Conservation (phyloP, 2,113 vertebrate genomes). For the Agapornis roseicollis region DNA sequence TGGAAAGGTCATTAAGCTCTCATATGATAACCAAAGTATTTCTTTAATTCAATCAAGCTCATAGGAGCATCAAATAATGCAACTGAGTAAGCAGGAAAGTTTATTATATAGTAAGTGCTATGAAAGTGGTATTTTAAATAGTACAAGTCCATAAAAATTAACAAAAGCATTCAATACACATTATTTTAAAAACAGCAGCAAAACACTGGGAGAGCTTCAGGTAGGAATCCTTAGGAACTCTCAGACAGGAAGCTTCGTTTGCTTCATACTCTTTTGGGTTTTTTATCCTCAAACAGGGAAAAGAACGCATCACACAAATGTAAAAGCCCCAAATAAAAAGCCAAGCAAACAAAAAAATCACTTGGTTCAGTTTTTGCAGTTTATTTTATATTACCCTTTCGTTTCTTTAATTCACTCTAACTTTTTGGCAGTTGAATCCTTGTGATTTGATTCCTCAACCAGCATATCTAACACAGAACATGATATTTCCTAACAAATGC, state of each 20-base stretch:
- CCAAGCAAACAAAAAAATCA: background rate
- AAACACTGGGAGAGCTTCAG: background rate
- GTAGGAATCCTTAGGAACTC: background rate
- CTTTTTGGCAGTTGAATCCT: background rate
- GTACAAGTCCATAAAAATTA: background rate
- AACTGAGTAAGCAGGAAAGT: background rate
- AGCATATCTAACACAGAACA: background rate
- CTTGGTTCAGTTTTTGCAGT: background rate
- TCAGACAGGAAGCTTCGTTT: background rate
- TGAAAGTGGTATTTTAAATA: background rate
- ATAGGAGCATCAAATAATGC: background rate
- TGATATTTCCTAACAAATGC: background rate
- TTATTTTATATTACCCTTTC: background rate
- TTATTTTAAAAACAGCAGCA: background rate
- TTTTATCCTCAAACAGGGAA: background rate
- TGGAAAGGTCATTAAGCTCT: background rate
- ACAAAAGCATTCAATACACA: background rate
- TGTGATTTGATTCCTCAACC: background rate
- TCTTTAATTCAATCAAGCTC: background rate
- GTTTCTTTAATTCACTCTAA: background rate
- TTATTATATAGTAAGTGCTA: background rate
- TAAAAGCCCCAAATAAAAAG: background rate
- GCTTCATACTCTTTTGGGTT: background rate
- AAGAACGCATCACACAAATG: background rate
- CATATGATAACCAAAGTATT: background rate